phyloP scores from a whole-genome alignment of 2,888 invertebrate genomes.

The Hemaris fuciformis region DNA sequence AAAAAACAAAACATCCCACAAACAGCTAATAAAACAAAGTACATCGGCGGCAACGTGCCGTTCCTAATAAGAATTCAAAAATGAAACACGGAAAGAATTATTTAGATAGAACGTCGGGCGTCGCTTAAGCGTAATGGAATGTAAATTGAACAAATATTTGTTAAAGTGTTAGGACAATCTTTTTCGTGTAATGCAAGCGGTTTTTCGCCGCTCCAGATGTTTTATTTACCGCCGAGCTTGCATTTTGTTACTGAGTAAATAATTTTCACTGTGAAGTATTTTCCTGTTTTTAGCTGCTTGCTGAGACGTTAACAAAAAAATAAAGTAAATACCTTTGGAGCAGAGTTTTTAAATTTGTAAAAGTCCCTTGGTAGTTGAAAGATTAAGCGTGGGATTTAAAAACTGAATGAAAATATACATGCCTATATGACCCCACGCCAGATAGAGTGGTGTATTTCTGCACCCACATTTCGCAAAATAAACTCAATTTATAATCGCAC shows the following conservation, averaged over 20 bases:
- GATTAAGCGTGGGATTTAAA: too few relatives aligned
- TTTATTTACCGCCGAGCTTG: conserved; percentile 10
- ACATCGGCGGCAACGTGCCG: background rate
- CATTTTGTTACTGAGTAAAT: background rate
- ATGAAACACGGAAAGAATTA: conserved; percentile 9
- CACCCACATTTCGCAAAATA: too few relatives aligned
- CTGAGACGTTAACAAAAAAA: background rate
- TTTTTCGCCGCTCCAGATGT: conserved; percentile 7
- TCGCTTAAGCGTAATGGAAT: conserved; percentile 27
- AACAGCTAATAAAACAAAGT: background rate
- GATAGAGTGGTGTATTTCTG: too few relatives aligned
- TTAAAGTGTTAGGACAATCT: conserved; percentile 21
- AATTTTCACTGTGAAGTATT: background rate
- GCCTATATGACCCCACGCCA: too few relatives aligned
- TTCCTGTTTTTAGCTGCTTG: background rate
- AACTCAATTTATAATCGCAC: too few relatives aligned
- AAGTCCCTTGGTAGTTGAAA: background rate
- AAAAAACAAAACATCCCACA: background rate
- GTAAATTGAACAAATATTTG: conserved; percentile 38
- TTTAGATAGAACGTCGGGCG: conserved; percentile 8
- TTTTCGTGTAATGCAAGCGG: conserved; percentile 25
- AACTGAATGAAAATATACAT: too few relatives aligned
- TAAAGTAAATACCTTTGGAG: background rate
- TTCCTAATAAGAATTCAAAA: conserved; percentile 2
- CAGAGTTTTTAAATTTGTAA: background rate